Evolutionary conservation across 2,113 vertebrate species (phyloP), one percentile per base, ranked within the genome.

Genomic region (Prionailurus bengalensis): DNA sequence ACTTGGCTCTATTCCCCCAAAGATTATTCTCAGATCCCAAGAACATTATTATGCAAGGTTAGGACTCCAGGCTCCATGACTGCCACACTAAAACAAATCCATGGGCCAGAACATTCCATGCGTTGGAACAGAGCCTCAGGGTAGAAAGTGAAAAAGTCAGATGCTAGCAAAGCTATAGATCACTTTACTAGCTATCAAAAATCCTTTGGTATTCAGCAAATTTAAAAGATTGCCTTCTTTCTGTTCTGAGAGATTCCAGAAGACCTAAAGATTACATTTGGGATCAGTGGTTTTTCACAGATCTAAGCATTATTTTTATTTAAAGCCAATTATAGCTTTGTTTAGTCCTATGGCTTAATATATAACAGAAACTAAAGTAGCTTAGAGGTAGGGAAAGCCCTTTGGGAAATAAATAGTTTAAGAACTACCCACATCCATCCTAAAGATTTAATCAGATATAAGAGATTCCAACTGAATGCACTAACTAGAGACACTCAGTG

Each of bases 221-320:
- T 51, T 92, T 85, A 13, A 68, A 95, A 96, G 74, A 85, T 84
- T 87, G 63, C 36, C 33, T 96, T 90, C 71, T 80, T 83, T 97
- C 63, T 94, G 25, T 39, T 66, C 86, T 84, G 16, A 88, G 92
- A 89, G 83, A 97, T 79, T 97, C 48, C 55, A 88, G 82, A 95
- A 87, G 66, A 51, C 65, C 94, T 96, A 87, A 83, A 71, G 89
- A 39, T 79, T 97, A 70, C 31, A 81, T 94, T 10, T 63, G 79
- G 84, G 85, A 96, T 91, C 73, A 61, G 31, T 79, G 29, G 71
- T 93, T 83, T 94, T 96, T 91, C 93, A 89, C 53, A 83, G 74
- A 95, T 89, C 79, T 96, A 93, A 97, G 83, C 74, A 92, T 92
- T 84, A 74, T 78, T 96, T 95, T 76, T 96, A 82, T 73, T 96